phyloP scores from a whole-genome alignment of 2,113 vertebrate genomes.

The Thamnophis sirtalis region DNA sequence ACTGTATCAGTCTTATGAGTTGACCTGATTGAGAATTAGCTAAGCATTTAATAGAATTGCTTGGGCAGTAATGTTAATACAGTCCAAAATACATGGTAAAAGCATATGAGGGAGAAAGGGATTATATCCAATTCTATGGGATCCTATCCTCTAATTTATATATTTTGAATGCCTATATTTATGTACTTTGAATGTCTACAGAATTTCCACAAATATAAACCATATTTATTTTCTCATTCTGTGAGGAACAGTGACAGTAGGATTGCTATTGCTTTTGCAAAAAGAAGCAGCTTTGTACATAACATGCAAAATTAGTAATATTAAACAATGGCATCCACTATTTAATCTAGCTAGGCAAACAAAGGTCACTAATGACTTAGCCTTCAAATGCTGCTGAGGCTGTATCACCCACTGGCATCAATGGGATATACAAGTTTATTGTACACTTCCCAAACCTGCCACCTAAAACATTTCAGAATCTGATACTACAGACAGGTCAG shows the following conservation, averaged over 20 bases:
- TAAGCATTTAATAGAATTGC: background rate
- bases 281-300: background rate
- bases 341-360: background rate
- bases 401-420: constrained; percentile 21
- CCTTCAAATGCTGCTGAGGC: background rate
- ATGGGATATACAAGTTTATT: constrained; percentile 9
- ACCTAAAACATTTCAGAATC: constrained; percentile 37
- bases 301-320: background rate
- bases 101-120: background rate
- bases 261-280: background rate
- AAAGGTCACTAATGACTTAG: background rate
- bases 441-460: background rate
- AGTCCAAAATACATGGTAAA: background rate
- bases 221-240: background rate
- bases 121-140: background rate
- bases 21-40: background rate
- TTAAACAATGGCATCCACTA: background rate
- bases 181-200: background rate
- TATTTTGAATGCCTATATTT: background rate
- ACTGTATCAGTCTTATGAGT: background rate
- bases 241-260: background rate
- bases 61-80: background rate
- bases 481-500: constrained; percentile 22
- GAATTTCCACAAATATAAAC: background rate
- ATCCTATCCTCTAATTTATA: background rate